Evolutionary conservation across 2,888 invertebrate species (phyloP).

Genomic region (Melinopterus prodromus): DNA sequence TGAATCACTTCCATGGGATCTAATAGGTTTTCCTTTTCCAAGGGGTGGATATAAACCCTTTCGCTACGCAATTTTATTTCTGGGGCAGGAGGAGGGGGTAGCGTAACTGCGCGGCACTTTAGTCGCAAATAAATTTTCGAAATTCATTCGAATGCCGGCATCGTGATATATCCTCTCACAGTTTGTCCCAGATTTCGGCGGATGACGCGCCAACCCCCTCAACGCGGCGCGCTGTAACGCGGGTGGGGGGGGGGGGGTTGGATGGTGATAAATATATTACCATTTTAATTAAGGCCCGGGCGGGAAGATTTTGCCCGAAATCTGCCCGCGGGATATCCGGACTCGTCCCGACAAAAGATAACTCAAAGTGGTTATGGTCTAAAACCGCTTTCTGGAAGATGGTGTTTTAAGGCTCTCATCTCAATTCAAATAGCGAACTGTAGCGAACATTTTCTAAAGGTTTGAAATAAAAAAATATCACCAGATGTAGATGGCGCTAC

Average conservation of each 20-base stretch:
- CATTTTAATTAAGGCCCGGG: neutral
- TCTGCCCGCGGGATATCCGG: neutral
- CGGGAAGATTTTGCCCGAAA: neutral
- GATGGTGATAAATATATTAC: conserved; percentile 4
- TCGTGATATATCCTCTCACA: neutral
- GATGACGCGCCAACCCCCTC: neutral
- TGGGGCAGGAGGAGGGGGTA: neutral
- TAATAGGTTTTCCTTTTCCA: neutral
- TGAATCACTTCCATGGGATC: neutral
- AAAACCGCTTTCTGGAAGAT: neutral
- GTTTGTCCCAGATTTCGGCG: neutral
- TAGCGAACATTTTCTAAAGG: too few species aligned
- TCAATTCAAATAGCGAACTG: too few species aligned
- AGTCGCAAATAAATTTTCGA: neutral
- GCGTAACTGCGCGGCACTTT: neutral
- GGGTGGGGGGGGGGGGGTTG: neutral
- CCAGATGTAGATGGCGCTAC: too few species aligned
- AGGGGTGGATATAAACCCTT: neutral
- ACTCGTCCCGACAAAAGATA: neutral
- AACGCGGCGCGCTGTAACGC: neutral
- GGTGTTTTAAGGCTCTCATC: neutral
- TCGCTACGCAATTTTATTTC: neutral
- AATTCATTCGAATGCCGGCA: neutral
- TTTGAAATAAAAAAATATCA: too few species aligned
- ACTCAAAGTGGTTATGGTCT: neutral